Percentiles rank a stretch among this genome's conserved stretches.
Evolutionary conservation across 1,140 invertebrate species (phyloP).

Genomic region (Hermatobates lingyangjiaoensis): DNA sequence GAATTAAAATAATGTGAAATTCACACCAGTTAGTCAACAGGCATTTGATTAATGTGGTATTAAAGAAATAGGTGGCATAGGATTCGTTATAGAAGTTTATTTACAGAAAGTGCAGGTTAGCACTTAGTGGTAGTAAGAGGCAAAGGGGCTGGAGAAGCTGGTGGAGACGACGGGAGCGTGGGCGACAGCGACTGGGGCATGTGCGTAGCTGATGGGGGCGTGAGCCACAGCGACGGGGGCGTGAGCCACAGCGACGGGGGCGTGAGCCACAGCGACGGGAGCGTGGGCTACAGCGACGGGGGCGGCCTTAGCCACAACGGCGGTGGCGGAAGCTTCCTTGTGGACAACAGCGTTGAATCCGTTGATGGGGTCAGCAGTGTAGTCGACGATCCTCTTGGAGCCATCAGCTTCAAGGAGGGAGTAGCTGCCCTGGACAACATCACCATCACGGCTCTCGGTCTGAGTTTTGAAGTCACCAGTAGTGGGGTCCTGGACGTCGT

Average conservation of each 20-base stretch:
- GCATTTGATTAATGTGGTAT: too few species aligned
- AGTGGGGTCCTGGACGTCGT: slow-evolving; percentile 30
- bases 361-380: slow-evolving; percentile 25
- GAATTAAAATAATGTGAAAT: too few species aligned
- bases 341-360: slow-evolving; percentile 6
- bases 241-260: background rate
- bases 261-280: background rate
- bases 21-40: too few species aligned
- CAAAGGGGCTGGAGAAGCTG: background rate
- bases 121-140: slow-evolving; percentile 1
- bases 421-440: slow-evolving; percentile 13
- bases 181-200: slow-evolving; percentile 1
- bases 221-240: slow-evolving; percentile 1
- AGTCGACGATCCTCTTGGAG: slow-evolving; percentile 29
- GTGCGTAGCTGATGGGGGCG: slow-evolving; percentile 2
- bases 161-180: slow-evolving; percentile 2
- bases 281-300: slow-evolving; percentile 4
- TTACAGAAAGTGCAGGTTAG: too few species aligned
- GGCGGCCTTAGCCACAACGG: slow-evolving; percentile 3
- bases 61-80: too few species aligned
- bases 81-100: too few species aligned
- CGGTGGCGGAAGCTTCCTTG: slow-evolving; percentile 1
- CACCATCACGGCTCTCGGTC: slow-evolving; percentile 27
- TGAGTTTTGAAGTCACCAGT: slow-evolving; percentile 31
- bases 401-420: slow-evolving; percentile 22